Evolutionary conservation across 2,797 vertebrate species (phyloP).

Genomic region (Manis javanica): DNA sequence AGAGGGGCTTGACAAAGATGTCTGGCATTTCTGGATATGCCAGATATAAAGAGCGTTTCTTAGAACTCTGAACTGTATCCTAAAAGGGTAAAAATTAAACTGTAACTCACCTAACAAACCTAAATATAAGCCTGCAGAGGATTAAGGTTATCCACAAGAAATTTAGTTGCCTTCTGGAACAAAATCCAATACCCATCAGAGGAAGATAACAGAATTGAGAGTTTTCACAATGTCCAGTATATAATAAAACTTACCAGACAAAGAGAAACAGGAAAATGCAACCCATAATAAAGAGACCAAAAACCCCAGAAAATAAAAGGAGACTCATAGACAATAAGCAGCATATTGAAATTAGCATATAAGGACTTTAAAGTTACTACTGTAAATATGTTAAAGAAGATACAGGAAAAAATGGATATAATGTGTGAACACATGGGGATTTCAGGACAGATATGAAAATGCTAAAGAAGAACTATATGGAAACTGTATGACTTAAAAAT

Average conservation of each 20-base stretch:
- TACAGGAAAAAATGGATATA: background rate
- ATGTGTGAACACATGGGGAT: background rate
- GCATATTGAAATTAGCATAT: background rate
- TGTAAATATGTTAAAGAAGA: background rate
- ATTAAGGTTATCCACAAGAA: background rate
- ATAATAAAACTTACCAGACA: background rate
- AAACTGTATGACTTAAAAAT: background rate
- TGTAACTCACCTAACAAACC: background rate
- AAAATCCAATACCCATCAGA: background rate
- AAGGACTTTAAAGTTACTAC: background rate
- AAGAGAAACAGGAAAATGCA: background rate
- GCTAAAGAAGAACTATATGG: background rate
- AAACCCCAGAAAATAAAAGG: background rate
- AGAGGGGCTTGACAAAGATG: background rate
- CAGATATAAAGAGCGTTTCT: background rate
- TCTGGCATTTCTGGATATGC: background rate
- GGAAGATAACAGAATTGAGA: slow-evolving; percentile 3
- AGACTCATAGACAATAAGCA: background rate
- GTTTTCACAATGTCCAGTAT: background rate
- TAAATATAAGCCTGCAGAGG: background rate
- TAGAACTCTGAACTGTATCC: background rate
- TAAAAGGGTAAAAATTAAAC: background rate
- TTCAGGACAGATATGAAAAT: slow-evolving; percentile 29
- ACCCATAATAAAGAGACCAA: background rate
- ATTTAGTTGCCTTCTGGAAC: background rate